Evolutionary conservation across 2,797 vertebrate genomes (phyloP).

Genomic region (Silurus lanzhouensis): DNA sequence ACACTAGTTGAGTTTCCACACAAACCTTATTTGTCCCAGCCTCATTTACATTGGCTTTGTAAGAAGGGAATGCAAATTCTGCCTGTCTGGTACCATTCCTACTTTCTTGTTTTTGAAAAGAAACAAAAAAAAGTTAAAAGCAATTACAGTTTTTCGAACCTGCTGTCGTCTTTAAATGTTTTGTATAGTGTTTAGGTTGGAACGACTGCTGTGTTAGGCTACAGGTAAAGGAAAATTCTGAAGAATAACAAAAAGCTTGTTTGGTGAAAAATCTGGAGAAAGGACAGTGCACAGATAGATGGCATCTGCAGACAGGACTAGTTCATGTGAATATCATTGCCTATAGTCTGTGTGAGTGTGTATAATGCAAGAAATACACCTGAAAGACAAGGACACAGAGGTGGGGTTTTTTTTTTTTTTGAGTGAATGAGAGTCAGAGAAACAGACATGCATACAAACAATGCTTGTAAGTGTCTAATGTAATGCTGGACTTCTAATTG

Average conservation of each 20-base stretch:
- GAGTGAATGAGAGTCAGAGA: background rate
- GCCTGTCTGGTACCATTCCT: slow-evolving; percentile 52
- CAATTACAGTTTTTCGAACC: slow-evolving; percentile 30
- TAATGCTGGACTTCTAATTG: background rate
- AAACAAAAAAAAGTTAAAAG: slow-evolving; percentile 36
- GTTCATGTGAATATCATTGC: background rate
- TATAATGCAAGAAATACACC: too few relatives aligned
- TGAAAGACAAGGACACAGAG: background rate
- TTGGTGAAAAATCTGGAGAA: slow-evolving; percentile 25
- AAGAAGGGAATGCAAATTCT: slow-evolving; percentile 58
- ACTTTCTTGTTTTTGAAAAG: slow-evolving; percentile 8
- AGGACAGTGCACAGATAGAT: slow-evolving; percentile 26
- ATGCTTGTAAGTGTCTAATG: background rate
- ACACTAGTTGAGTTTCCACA: slow-evolving; percentile 34
- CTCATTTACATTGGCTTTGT: slow-evolving; percentile 66
- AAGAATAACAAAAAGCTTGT: slow-evolving; percentile 39
- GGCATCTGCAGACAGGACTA: slow-evolving; percentile 35
- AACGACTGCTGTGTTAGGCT: slow-evolving; percentile 16
- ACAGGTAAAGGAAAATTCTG: slow-evolving; percentile 5
- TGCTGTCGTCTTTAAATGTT: slow-evolving; percentile 38
- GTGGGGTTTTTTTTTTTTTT: too few relatives aligned
- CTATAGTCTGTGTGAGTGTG: too few relatives aligned
- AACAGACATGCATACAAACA: background rate
- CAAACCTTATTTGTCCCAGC: slow-evolving; percentile 35
- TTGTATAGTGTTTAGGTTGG: slow-evolving; percentile 14